phyloP scores from a whole-genome alignment of 2,888 invertebrate genomes.

The Dromius quadrimaculatus region DNA sequence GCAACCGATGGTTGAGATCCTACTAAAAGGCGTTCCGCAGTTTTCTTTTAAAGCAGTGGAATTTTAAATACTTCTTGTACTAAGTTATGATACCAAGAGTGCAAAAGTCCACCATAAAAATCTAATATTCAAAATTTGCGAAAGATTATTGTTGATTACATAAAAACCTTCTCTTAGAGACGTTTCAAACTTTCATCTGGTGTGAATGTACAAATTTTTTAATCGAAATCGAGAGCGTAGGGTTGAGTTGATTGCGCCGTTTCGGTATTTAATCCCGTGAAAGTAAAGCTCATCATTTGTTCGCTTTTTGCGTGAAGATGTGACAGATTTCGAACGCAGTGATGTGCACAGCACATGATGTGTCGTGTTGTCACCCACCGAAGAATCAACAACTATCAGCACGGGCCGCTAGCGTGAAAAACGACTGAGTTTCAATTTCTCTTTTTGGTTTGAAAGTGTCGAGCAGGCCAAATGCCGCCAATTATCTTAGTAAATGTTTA shows the following conservation, averaged over 20 bases:
- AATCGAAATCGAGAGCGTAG: background rate
- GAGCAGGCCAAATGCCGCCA: conserved; percentile 18
- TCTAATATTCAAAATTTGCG: too few species aligned
- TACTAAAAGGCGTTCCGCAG: too few species aligned
- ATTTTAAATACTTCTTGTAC: too few species aligned
- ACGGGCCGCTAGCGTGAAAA: background rate
- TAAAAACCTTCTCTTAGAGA: too few species aligned
- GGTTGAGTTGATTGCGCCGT: background rate
- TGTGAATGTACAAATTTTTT: too few species aligned
- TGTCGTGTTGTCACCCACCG: conserved; percentile 12
- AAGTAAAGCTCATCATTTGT: conserved; percentile 4
- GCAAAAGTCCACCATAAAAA: too few species aligned
- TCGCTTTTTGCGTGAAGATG: conserved; percentile 24
- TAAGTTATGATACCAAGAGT: too few species aligned
- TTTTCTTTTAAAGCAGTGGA: too few species aligned
- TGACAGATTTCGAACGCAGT: conserved; percentile 11
- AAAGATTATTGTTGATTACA: too few species aligned
- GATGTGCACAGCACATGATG: background rate
- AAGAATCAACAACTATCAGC: too few species aligned
- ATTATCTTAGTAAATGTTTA: conserved; percentile 23
- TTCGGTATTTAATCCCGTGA: background rate
- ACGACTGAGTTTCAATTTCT: conserved; percentile 19
- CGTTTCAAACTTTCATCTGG: too few species aligned
- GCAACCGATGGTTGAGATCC: too few species aligned
- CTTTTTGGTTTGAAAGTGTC: conserved; percentile 25